Conservation (phyloP, 2,113 vertebrate genomes). For the Engystomops pustulosus region DNA sequence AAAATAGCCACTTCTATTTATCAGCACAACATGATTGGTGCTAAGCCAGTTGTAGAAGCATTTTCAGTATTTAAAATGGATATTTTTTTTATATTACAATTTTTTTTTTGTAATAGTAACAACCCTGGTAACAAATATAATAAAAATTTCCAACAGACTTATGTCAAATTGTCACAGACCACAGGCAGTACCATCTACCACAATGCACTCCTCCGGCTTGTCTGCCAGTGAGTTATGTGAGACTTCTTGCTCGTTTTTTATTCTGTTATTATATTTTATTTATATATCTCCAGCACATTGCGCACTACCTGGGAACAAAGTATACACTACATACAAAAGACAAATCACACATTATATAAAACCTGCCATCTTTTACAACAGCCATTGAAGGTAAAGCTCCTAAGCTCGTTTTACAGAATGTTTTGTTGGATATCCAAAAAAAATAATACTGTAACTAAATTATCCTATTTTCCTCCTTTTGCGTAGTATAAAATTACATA, state of each 20-base stretch:
- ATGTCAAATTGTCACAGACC: neutral
- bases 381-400: neutral
- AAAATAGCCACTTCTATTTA: too few species aligned
- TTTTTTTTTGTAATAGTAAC: neutral
- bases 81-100: too few species aligned
- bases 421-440: neutral
- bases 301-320: neutral
- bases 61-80: too few species aligned
- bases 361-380: slow-evolving; percentile 7
- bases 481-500: too few species aligned
- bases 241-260: neutral
- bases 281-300: neutral
- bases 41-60: too few species aligned
- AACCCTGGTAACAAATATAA: neutral
- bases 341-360: slow-evolving; percentile 8
- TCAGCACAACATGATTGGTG: too few species aligned
- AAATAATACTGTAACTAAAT: neutral
- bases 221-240: neutral
- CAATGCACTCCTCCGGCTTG: neutral
- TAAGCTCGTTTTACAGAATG: neutral
- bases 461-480: neutral
- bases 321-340: neutral
- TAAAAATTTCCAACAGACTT: neutral
- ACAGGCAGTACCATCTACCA: neutral
- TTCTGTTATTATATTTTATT: slow-evolving; percentile 1